Evolutionary conservation across 2,888 invertebrate species (phyloP).

Genomic region (Standfussiana lucernea): DNA sequence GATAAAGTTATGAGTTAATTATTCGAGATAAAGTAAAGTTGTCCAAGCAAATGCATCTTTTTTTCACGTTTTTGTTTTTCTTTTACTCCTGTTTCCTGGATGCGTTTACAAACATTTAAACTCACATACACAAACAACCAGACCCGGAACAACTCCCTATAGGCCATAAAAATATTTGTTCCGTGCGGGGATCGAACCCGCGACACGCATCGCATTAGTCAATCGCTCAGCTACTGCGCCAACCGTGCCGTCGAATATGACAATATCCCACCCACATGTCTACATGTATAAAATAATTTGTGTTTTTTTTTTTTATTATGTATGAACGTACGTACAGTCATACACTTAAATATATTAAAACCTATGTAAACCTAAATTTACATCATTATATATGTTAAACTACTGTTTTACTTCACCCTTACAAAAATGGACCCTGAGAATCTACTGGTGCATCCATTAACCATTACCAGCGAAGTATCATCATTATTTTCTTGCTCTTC

Average conservation of each 20-base stretch:
- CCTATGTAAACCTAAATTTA: no score
- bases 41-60: constrained; percentile 28
- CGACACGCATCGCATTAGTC: no score
- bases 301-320: constrained; percentile 10
- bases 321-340: neutral
- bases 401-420: neutral
- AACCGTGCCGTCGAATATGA: no score
- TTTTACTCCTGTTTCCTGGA: no score
- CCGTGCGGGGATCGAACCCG: no score
- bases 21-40: constrained; percentile 1
- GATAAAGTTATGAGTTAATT: neutral
- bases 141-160: no score
- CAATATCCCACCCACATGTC: constrained; percentile 16
- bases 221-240: no score
- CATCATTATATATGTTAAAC: no score
- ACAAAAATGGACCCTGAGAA: neutral
- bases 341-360: neutral
- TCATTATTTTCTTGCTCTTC: neutral
- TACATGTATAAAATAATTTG: constrained; percentile 11
- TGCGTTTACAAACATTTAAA: no score
- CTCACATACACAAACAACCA: no score
- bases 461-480: neutral
- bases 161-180: no score
- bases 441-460: neutral
- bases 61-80: no score